Evolutionary conservation across 2,113 vertebrate species (phyloP), one percentile per base, ranked within the genome.

Genomic region (Nibea coibor): DNA sequence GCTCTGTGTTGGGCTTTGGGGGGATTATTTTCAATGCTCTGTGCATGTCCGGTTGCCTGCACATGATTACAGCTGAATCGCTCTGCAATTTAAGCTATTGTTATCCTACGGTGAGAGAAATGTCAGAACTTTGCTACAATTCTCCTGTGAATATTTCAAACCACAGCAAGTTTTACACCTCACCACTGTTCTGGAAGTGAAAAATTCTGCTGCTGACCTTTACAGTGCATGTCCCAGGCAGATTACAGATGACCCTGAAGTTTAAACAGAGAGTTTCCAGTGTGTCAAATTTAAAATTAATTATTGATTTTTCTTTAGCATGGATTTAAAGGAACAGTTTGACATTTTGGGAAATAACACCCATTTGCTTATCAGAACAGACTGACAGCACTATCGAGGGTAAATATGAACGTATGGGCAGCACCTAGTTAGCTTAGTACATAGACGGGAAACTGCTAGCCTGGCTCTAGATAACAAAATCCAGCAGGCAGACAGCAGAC

Each of bases 21-120:
- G 45, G 69, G 62, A 82, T 79, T 82, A 58, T 69, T 81, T 89
- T 53, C 22, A 61, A 53, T 79, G 51, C 47, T 72, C 56, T 58
- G 50, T 66, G 45, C 15, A 79, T 71, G 78, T 59, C 75, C 50
- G 57, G 70, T 24, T 73, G 28, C 19, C 53, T 81, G 10, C 48
- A 66, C 53, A 58, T 56, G 35, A 69, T 84, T 70, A 79, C 57
- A 74, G 24, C 22, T 50, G 56, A 75, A 58, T 43, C 9, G 16
- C 45, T 68, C 35, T 66, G 14, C 1, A 1, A 17, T 51, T 56
- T 45, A 45, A 31, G 12, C 31, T n/a, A 45, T 61, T 45, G 8
- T n/a, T 54, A 59, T 67, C 24, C 19, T 22, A 42, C 56, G 19
- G 62, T 64, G 26, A 50, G 5, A 65, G 24, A 69, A 11, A 65